A percentile compares a stretch with the other conserved stretches of the same genome.
These are phyloP conservation scores for Cynaeus angustus DNA, from an alignment of 2,888 invertebrate genomes.

Conservation along the genomic window DNA sequence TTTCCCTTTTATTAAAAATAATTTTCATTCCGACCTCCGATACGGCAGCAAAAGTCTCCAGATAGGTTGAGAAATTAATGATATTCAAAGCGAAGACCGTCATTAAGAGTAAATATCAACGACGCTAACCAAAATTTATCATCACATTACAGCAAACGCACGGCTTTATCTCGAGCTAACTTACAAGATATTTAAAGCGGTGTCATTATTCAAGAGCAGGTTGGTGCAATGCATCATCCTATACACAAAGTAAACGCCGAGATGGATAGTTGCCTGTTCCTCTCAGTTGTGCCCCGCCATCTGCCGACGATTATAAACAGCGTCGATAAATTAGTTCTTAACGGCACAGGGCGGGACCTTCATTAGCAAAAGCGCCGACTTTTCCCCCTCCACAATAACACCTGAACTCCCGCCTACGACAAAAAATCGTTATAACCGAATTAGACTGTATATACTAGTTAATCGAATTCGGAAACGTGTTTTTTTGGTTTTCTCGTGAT, in stretches of 20 bases:
- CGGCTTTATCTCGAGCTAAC: constrained; percentile 59
- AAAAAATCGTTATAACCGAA: constrained; percentile 28
- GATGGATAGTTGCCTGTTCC: constrained; percentile 52
- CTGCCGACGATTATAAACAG: constrained; percentile 64
- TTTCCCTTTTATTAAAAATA: constrained; percentile 27
- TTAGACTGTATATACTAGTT: neutral
- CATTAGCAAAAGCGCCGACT: constrained; percentile 57
- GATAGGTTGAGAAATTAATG: constrained; percentile 45
- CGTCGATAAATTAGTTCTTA: constrained; percentile 65
- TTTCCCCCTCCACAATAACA: neutral
- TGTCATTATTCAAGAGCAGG: constrained; percentile 64
- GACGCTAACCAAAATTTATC: constrained; percentile 59
- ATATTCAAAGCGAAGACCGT: constrained; percentile 49
- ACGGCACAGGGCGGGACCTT: constrained; percentile 60
- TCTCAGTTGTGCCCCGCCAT: constrained; percentile 48
- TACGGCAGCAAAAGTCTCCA: constrained; percentile 3
- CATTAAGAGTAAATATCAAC: constrained; percentile 62
- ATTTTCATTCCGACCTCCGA: constrained; percentile 12
- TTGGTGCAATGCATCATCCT: constrained; percentile 64
- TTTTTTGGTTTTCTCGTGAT: constrained; percentile 3
- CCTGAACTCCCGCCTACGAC: constrained; percentile 18
- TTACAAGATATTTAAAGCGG: constrained; percentile 65
- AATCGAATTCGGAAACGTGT: constrained; percentile 10
- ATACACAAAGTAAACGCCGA: constrained; percentile 52
- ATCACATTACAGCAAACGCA: constrained; percentile 58